Evolutionary conservation across 2,797 vertebrate species (phyloP).

Genomic region (Molossus alvarezi): DNA sequence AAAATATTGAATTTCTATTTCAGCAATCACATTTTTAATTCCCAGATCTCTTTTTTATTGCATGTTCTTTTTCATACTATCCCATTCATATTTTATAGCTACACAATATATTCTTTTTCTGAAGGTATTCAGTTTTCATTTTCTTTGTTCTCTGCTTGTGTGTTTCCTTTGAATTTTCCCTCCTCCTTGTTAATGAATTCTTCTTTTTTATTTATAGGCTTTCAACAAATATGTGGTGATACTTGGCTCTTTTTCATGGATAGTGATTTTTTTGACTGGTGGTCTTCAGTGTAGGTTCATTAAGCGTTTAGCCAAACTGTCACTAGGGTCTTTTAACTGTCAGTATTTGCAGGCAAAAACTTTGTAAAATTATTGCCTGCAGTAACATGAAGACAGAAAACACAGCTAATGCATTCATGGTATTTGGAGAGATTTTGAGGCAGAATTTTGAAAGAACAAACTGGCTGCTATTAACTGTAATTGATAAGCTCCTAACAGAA

Average conservation of each 20-base stretch:
- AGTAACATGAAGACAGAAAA: conserved; percentile 33
- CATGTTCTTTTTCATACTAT: not conserved
- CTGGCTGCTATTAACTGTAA: not conserved
- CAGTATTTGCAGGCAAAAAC: conserved; percentile 12
- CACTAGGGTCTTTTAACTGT: not conserved
- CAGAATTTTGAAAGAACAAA: conserved; percentile 44
- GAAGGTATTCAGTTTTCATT: not conserved
- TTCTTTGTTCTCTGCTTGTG: not conserved
- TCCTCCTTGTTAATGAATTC: not conserved
- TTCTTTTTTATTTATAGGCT: not conserved
- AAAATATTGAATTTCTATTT: not conserved
- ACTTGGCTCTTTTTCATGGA: not conserved
- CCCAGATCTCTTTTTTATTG: not conserved
- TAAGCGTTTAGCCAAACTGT: conserved; percentile 35
- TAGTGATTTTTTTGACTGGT: not conserved
- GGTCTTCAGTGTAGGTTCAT: not conserved
- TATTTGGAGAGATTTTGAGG: not conserved
- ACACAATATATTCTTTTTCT: not conserved
- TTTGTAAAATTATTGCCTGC: not conserved
- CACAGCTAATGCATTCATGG: not conserved
- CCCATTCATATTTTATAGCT: not conserved
- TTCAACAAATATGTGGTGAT: not conserved
- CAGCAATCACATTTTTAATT: conserved; percentile 32
- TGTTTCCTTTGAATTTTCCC: not conserved
- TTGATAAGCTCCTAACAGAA: not conserved